Conservation (phyloP, 37 sponge, comb jelly and placozoan genomes). For the Hexactinellida sp. region DNA sequence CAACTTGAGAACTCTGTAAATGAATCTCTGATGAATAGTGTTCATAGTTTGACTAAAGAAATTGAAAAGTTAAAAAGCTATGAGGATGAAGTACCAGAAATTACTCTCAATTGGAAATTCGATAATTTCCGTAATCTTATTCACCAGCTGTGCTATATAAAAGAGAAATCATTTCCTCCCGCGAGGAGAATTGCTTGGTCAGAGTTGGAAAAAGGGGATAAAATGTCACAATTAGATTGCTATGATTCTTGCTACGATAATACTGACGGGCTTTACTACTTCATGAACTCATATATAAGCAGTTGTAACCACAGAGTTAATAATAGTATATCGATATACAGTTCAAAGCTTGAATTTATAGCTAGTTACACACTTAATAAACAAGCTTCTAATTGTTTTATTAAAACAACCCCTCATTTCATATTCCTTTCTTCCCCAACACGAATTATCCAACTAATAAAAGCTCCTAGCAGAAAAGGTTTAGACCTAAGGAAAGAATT, state of each 20-base stretch:
- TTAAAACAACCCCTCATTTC: background rate
- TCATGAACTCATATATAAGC: background rate
- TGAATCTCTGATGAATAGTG: background rate
- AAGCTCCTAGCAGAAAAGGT: background rate
- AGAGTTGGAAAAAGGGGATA: background rate
- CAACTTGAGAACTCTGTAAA: background rate
- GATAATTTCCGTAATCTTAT: background rate
- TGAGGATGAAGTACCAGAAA: background rate
- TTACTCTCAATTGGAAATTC: background rate
- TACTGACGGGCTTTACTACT: background rate
- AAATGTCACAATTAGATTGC: background rate
- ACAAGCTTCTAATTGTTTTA: background rate
- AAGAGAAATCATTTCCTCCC: background rate
- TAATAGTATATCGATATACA: background rate
- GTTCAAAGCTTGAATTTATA: background rate
- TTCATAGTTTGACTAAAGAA: background rate
- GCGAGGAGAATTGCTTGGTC: background rate
- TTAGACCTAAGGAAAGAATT: too few relatives aligned
- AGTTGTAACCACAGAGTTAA: background rate
- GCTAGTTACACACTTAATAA: background rate
- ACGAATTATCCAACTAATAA: background rate
- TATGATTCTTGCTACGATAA: background rate
- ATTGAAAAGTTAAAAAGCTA: background rate
- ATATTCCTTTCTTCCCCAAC: background rate
- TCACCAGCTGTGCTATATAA: background rate